Evolutionary conservation across 2,113 vertebrate species (phyloP).

Genomic region (Herpailurus yagouaroundi): DNA sequence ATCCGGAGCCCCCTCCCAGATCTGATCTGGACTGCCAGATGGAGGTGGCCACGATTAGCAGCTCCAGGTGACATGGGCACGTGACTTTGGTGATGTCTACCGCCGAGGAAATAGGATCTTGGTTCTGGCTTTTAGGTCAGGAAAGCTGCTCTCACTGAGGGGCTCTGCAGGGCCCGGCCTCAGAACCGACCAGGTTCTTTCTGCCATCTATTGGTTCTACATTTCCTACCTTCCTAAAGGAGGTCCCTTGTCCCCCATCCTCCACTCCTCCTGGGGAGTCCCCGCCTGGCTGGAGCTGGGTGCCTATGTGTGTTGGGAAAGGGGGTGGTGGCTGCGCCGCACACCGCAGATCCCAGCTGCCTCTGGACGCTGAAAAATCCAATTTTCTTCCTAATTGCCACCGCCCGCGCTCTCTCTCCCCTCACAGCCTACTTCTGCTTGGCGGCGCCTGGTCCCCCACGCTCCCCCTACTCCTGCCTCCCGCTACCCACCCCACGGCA

Average conservation of each 20-base stretch:
- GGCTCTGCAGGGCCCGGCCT: neutral
- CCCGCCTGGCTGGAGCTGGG: conserved; percentile 28
- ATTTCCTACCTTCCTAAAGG: neutral
- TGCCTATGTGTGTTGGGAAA: neutral
- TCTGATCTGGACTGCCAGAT: neutral
- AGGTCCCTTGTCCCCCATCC: neutral
- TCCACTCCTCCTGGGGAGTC: neutral
- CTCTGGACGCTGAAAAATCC: conserved; percentile 80
- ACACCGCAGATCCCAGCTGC: conserved; percentile 73
- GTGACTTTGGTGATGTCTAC: neutral
- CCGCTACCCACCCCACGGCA: conserved; percentile 53
- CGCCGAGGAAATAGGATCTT: neutral
- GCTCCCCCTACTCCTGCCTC: conserved; percentile 54
- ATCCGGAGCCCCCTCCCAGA: neutral
- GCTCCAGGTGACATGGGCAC: neutral
- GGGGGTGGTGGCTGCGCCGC: neutral
- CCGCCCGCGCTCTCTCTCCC: conserved; percentile 62
- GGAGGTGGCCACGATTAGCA: neutral
- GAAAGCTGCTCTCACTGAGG: neutral
- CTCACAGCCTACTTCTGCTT: conserved; percentile 75
- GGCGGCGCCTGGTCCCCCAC: neutral
- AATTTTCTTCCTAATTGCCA: conserved; percentile 83
- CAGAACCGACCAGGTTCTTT: neutral
- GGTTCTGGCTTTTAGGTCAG: neutral
- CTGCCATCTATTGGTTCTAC: neutral